phyloP scores from a whole-genome alignment of 2,113 vertebrate species.

The Podarcis muralis region DNA sequence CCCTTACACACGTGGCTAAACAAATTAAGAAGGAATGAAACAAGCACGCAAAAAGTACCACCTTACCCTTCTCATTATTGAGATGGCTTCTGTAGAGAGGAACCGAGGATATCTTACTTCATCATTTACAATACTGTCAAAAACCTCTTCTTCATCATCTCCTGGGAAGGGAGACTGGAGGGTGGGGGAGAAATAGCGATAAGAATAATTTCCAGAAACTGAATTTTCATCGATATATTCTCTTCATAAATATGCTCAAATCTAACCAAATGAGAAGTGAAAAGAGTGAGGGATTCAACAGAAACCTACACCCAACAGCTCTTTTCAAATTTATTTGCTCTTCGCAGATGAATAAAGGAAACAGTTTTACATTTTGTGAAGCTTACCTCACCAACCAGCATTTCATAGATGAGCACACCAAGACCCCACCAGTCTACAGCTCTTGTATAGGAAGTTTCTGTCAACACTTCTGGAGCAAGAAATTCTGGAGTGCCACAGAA shows the following conservation, averaged over 20 bases:
- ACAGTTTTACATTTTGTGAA: not conserved
- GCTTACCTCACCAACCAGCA: constrained; percentile 98
- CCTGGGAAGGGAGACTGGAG: constrained; percentile 95
- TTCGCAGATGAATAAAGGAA: not conserved
- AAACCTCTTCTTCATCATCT: constrained; percentile 98
- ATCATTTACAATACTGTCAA: constrained; percentile 99
- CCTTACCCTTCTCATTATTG: constrained; percentile 97
- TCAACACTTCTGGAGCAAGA: constrained; percentile 96
- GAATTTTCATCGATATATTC: constrained; percentile 19
- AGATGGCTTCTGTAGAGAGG: constrained; percentile 97
- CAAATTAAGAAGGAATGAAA: not conserved
- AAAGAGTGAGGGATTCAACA: not conserved
- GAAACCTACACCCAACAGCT: not conserved
- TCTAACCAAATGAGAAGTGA: not conserved
- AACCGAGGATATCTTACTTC: constrained; percentile 97
- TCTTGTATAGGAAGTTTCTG: constrained; percentile 96
- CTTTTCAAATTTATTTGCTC: not conserved
- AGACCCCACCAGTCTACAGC: constrained; percentile 99
- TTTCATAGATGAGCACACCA: constrained; percentile 98
- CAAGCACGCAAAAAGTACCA: not conserved
- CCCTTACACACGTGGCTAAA: not conserved
- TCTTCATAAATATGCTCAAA: not conserved
- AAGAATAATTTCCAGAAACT: constrained; percentile 3
- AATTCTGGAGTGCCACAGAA: constrained; percentile 99
- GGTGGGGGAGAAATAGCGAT: not conserved